Percentiles rank a stretch among this genome's conserved stretches.
Conservation (phyloP, 2,113 vertebrate species). For the Mus musculus region DNA sequence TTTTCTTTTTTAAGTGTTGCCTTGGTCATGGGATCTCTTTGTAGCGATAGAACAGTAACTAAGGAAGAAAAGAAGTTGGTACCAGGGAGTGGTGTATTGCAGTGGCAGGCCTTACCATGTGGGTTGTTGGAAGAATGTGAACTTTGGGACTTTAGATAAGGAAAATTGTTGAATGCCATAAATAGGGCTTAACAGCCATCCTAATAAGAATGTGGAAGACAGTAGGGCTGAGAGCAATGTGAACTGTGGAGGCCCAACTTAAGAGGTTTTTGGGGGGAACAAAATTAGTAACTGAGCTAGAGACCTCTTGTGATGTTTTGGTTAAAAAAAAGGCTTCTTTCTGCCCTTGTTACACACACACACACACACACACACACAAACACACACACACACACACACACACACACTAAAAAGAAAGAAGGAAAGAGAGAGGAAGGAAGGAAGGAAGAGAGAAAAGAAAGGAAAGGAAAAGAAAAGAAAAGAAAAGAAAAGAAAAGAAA, state of each 20-base stretch:
- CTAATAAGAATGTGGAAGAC: neutral
- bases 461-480: too few species aligned
- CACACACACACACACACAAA: too few species aligned
- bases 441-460: too few species aligned
- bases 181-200: neutral
- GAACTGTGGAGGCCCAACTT: neutral
- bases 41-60: neutral
- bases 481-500: too few species aligned
- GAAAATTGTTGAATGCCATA: neutral
- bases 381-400: too few species aligned
- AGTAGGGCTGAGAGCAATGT: neutral
- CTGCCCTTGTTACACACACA: neutral
- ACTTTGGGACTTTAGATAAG: neutral
- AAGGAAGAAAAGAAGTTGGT: neutral
- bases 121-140: neutral
- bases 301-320: neutral
- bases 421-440: too few species aligned
- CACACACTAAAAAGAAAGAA: too few species aligned
- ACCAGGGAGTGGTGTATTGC: neutral
- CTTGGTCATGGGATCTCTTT: neutral
- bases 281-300: neutral
- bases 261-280: neutral
- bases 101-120: neutral
- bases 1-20: too few species aligned
- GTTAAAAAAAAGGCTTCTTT: neutral